Percentiles rank a stretch among this genome's conserved stretches.
phyloP scores from a whole-genome alignment of 2,888 invertebrate species.

The Antheraea yamamai region DNA sequence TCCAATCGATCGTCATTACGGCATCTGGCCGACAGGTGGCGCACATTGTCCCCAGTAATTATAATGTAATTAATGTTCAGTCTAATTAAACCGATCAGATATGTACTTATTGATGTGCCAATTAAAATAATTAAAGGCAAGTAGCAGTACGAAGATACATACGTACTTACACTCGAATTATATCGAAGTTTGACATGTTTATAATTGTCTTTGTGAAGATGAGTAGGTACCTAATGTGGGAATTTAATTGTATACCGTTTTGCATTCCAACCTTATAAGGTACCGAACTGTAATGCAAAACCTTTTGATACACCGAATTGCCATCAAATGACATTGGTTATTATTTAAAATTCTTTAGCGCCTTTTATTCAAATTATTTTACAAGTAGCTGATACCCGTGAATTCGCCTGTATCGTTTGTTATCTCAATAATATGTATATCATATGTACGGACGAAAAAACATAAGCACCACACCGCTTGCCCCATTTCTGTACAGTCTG shows the following conservation, averaged over 20 bases:
- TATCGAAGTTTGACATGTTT: slow-evolving; percentile 32
- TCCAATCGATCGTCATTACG: slow-evolving; percentile 50
- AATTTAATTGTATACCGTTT: slow-evolving; percentile 15
- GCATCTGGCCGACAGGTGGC: slow-evolving; percentile 73
- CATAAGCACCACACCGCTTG: too few species aligned
- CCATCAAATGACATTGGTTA: neutral
- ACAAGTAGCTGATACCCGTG: neutral
- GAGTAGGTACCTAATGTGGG: slow-evolving; percentile 13
- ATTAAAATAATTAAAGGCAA: slow-evolving; percentile 62
- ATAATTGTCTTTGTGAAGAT: slow-evolving; percentile 21
- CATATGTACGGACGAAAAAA: too few species aligned
- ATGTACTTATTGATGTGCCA: slow-evolving; percentile 71
- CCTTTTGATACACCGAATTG: neutral
- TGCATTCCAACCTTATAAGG: slow-evolving; percentile 12
- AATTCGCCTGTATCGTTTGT: too few species aligned
- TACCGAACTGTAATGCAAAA: slow-evolving; percentile 4
- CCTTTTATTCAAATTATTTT: neutral
- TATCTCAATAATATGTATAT: too few species aligned
- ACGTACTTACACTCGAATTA: slow-evolving; percentile 29
- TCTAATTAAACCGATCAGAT: slow-evolving; percentile 73
- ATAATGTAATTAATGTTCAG: slow-evolving; percentile 76
- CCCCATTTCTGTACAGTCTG: too few species aligned
- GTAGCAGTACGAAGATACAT: neutral
- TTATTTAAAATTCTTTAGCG: neutral
- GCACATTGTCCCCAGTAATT: slow-evolving; percentile 71